phyloP scores from a whole-genome alignment of 2,113 vertebrate genomes.

The Speoplatyrhinus poulsoni region DNA sequence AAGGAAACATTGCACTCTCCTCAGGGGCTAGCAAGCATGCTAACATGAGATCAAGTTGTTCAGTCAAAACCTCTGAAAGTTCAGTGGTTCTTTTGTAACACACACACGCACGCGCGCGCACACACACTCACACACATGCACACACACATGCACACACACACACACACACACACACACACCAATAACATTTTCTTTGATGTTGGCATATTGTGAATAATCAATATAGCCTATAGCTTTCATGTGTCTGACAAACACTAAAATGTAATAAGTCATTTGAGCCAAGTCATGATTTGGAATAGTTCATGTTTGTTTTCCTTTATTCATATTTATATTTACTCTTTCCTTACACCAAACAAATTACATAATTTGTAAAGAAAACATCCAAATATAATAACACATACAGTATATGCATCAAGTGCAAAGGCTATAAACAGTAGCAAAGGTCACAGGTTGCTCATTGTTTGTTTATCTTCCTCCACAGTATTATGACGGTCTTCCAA shows the following conservation, averaged over 20 bases:
- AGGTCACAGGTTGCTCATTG: too few relatives aligned
- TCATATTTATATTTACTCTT: too few relatives aligned
- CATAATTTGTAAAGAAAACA: too few relatives aligned
- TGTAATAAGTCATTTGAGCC: neutral
- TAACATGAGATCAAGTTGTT: conserved; percentile 18
- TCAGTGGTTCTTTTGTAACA: conserved; percentile 19
- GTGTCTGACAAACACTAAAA: neutral
- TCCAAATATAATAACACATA: too few relatives aligned
- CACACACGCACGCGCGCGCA: neutral
- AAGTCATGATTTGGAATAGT: neutral
- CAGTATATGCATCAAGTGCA: too few relatives aligned
- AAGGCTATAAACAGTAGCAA: too few relatives aligned
- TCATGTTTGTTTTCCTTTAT: neutral
- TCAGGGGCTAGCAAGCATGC: conserved; percentile 27
- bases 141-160: too few relatives aligned
- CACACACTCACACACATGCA: too few relatives aligned
- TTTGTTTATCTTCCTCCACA: too few relatives aligned
- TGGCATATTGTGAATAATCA: conserved; percentile 17
- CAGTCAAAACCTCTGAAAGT: conserved; percentile 6
- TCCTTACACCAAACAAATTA: too few relatives aligned
- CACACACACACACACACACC: neutral
- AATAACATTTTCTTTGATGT: neutral
- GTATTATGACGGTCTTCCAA: too few relatives aligned
- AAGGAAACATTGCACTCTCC: conserved; percentile 36
- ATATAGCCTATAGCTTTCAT: conserved; percentile 8